phyloP scores from a whole-genome alignment of 2,797 vertebrate species.

The Leptodactylus fallax region DNA sequence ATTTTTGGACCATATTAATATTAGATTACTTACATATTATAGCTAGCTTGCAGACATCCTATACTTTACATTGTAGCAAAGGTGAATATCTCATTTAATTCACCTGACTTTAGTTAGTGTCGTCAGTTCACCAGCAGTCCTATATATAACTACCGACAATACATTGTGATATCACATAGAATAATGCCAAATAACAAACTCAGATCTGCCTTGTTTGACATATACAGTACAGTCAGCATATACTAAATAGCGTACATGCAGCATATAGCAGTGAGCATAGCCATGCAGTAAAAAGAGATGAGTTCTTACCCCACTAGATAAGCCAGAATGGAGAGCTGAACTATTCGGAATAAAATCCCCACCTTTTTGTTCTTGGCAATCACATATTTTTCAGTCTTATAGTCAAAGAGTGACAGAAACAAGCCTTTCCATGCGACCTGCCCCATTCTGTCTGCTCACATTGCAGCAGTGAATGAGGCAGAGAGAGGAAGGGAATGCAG shows the following conservation, averaged over 20 bases:
- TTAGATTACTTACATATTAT: background rate
- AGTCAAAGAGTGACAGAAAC: slow-evolving; percentile 86
- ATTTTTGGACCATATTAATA: background rate
- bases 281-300: slow-evolving; percentile 30
- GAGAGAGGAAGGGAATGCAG: slow-evolving; percentile 54
- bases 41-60: background rate
- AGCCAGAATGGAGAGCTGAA: slow-evolving; percentile 89
- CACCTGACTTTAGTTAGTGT: background rate
- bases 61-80: background rate
- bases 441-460: slow-evolving; percentile 71
- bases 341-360: slow-evolving; percentile 87
- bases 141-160: background rate
- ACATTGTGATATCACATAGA: background rate
- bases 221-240: background rate
- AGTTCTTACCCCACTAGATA: slow-evolving; percentile 81
- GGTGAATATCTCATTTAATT: background rate
- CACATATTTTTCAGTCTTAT: slow-evolving; percentile 95
- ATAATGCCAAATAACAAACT: background rate
- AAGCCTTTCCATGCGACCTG: slow-evolving; percentile 79
- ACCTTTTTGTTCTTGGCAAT: slow-evolving; percentile 93
- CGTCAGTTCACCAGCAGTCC: background rate
- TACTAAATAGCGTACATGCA: background rate
- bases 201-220: background rate
- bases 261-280: slow-evolving; percentile 1
- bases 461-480: slow-evolving; percentile 37